phyloP scores from a whole-genome alignment of 1,140 invertebrate genomes.

The Chelonus insularis region DNA sequence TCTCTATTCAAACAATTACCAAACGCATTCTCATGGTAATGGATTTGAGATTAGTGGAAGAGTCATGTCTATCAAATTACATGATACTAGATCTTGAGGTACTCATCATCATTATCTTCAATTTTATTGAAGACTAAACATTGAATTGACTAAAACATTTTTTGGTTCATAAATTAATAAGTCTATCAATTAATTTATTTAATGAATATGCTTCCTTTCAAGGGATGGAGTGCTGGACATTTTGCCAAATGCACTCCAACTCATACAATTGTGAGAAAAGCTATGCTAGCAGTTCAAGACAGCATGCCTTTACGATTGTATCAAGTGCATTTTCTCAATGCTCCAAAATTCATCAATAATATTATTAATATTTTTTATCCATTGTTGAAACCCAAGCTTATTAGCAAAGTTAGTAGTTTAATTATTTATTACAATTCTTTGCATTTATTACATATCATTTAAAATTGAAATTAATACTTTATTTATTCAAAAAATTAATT shows the following conservation, averaged over 20 bases:
- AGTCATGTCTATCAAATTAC: constrained; percentile 53
- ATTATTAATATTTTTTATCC: constrained; percentile 52
- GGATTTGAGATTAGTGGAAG: constrained; percentile 50
- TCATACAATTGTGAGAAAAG: constrained; percentile 44
- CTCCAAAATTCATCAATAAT: constrained; percentile 47
- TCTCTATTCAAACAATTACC: constrained; percentile 46
- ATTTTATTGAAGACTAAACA: not conserved
- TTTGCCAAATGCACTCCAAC: constrained; percentile 52
- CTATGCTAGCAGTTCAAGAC: constrained; percentile 54
- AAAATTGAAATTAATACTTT: no score
- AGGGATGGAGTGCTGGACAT: constrained; percentile 51
- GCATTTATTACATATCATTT: no score
- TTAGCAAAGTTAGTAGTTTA: constrained; percentile 50
- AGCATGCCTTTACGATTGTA: constrained; percentile 55
- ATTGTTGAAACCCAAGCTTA: constrained; percentile 51
- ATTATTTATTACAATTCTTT: no score
- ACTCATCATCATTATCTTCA: constrained; percentile 24
- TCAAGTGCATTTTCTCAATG: constrained; percentile 49
- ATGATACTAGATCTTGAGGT: constrained; percentile 56
- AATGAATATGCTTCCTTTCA: constrained; percentile 18
- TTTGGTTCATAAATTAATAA: not conserved
- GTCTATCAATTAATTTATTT: not conserved
- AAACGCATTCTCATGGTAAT: constrained; percentile 55
- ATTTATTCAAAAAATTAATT: no score
- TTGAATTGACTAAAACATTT: no score